Conservation (phyloP, 2,113 vertebrate genomes). For the Fulmarus glacialis region DNA sequence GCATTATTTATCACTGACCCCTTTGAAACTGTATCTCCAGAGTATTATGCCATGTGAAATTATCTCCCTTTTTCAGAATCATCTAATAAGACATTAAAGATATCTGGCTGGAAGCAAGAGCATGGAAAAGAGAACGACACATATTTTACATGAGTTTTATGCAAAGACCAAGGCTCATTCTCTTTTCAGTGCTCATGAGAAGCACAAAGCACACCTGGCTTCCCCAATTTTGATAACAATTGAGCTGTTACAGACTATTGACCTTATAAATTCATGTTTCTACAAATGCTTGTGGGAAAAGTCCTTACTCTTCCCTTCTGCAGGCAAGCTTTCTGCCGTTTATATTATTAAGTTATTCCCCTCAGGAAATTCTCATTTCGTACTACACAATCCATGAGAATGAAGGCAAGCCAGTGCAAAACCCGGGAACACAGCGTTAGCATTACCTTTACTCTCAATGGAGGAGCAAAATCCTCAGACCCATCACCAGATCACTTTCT, state of each 20-base stretch:
- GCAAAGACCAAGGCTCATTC: not conserved
- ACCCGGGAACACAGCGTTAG: not conserved
- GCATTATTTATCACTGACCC: not conserved
- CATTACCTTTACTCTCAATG: not conserved
- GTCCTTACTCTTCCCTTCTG: not conserved
- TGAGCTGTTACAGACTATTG: not conserved
- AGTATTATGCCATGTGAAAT: slow-evolving; percentile 1
- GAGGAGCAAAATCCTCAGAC: not conserved
- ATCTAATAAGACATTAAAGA: slow-evolving; percentile 1
- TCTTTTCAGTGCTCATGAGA: not conserved
- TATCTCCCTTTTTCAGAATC: not conserved
- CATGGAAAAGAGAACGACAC: not conserved
- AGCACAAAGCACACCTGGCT: not conserved
- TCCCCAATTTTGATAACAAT: not conserved
- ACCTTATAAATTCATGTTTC: not conserved
- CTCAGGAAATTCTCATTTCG: not conserved
- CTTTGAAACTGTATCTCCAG: not conserved
- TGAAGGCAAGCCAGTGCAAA: not conserved
- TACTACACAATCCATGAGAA: not conserved
- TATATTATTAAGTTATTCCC: not conserved
- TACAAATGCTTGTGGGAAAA: not conserved
- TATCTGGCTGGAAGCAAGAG: not conserved
- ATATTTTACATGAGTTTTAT: not conserved
- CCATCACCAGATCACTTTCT: not conserved
- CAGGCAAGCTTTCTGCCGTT: not conserved